Conservation (phyloP, 2,888 invertebrate species). For the Drosophila quinaria region DNA sequence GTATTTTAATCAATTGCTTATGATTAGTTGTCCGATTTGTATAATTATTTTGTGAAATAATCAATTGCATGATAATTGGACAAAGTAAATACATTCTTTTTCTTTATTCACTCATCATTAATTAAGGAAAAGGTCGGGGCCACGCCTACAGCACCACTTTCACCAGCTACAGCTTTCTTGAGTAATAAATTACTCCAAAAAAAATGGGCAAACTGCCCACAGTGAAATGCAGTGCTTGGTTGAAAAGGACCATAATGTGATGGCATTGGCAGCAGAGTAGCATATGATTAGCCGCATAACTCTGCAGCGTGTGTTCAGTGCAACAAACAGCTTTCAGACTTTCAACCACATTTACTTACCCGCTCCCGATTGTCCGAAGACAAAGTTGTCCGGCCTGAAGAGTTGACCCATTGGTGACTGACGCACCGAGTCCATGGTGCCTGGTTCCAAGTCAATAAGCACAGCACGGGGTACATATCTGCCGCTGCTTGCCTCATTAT, state of each 20-base stretch:
- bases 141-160: no score
- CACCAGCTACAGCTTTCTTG: no score
- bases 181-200: neutral
- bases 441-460: constrained; percentile 94
- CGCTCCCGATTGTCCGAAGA: constrained; percentile 93
- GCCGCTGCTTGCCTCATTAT: constrained; percentile 90
- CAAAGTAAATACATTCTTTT: no score
- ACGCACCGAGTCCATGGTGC: constrained; percentile 95
- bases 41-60: no score
- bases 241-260: neutral
- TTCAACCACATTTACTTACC: constrained; percentile 84
- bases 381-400: constrained; percentile 95
- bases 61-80: no score
- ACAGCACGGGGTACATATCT: constrained; percentile 95
- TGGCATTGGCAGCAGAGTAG: constrained; percentile 4
- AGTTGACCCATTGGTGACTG: constrained; percentile 92
- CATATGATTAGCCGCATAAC: constrained; percentile 11
- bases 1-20: no score
- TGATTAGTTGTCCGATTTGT: no score
- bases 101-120: no score
- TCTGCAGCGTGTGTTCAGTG: neutral
- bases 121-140: no score
- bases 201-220: neutral
- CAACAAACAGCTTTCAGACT: constrained; percentile 1
- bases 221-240: neutral